These are phyloP conservation scores for Chelonus formosanus DNA, from an alignment of 2,888 invertebrate genomes.

Conservation along the genomic window DNA sequence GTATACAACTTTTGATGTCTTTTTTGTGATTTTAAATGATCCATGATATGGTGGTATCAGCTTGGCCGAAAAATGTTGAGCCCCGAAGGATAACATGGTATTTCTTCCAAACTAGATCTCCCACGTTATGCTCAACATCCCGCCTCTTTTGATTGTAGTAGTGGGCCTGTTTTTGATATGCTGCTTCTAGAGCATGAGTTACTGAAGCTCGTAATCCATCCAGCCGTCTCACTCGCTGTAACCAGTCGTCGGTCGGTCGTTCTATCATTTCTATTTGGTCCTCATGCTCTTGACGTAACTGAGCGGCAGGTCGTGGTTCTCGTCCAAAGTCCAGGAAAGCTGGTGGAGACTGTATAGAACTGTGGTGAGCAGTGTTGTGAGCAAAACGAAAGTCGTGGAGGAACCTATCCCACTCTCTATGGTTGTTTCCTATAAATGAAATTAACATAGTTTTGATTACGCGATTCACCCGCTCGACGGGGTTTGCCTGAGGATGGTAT, in stretches of 20 bases:
- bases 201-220: background rate
- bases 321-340: conserved; percentile 40
- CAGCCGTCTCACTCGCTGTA: background rate
- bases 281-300: background rate
- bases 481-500: conserved; percentile 47
- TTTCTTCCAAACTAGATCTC: background rate
- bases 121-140: background rate
- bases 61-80: conserved; percentile 37
- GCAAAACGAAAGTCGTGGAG: conserved; percentile 34
- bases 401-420: conserved; percentile 34
- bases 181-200: background rate
- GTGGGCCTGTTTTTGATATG: background rate
- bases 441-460: conserved; percentile 41
- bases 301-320: conserved; percentile 31
- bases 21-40: conserved; percentile 28
- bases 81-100: conserved; percentile 34
- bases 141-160: background rate
- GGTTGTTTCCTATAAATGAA: conserved; percentile 20
- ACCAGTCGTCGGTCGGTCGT: background rate
- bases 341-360: conserved; percentile 36
- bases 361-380: conserved; percentile 38
- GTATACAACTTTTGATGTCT: conserved; percentile 21
- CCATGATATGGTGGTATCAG: conserved; percentile 37
- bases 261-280: background rate
- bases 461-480: conserved; percentile 44